phyloP scores from a whole-genome alignment of 2,888 invertebrate species.

The Habroteleia sp. region DNA sequence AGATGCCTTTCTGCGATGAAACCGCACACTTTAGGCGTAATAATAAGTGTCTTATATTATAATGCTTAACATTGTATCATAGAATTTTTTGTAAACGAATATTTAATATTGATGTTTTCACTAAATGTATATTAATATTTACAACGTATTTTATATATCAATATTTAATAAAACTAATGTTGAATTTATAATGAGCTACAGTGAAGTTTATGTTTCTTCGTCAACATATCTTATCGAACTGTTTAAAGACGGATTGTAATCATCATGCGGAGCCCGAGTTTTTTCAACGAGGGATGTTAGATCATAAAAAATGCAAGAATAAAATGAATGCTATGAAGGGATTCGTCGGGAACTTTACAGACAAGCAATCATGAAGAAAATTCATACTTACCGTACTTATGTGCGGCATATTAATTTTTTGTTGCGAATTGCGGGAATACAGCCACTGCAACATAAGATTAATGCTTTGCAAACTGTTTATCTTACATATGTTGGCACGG shows the following conservation, averaged over 20 bases:
- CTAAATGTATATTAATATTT: slow-evolving; percentile 28
- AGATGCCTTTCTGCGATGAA: slow-evolving; percentile 50
- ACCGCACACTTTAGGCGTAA: slow-evolving; percentile 20
- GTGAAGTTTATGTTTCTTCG: not conserved
- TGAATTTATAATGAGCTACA: slow-evolving; percentile 18
- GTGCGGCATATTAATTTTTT: slow-evolving; percentile 13
- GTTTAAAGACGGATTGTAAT: slow-evolving; percentile 14
- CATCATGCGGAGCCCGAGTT: too few species aligned
- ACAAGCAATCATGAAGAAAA: slow-evolving; percentile 24
- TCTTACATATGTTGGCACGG: not conserved
- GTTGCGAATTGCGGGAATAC: slow-evolving; percentile 15
- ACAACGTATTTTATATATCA: slow-evolving; percentile 36
- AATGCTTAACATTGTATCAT: slow-evolving; percentile 34
- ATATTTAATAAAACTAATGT: slow-evolving; percentile 45
- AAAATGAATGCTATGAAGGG: not conserved
- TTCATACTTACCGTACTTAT: slow-evolving; percentile 5
- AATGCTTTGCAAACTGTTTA: not conserved
- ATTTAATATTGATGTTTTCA: slow-evolving; percentile 23
- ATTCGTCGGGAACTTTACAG: slow-evolving; percentile 3
- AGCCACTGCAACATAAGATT: slow-evolving; percentile 17
- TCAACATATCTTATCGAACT: not conserved
- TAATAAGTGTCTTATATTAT: slow-evolving; percentile 17
- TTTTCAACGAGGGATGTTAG: slow-evolving; percentile 2
- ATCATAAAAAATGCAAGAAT: slow-evolving; percentile 36
- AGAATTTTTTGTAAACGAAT: slow-evolving; percentile 12